Evolutionary conservation across 1,140 invertebrate species (phyloP), one percentile per base, ranked within the genome.

Genomic region (Helicoverpa zea): DNA sequence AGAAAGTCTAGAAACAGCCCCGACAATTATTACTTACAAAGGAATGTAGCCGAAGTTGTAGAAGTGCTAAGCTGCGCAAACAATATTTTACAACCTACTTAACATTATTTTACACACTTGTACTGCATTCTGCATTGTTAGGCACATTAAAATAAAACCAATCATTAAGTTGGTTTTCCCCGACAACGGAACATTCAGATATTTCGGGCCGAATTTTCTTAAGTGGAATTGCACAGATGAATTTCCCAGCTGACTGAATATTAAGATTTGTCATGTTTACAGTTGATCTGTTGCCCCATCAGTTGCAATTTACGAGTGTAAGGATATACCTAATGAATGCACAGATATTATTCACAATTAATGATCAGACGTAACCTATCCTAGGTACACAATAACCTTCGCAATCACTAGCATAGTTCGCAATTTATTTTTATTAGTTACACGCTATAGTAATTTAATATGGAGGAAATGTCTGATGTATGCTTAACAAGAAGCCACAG

Each of bases 371-470:
- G 18, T 12, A 51, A 52, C n/a, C 10, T 75, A 75, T 70, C 58
- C 56, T 75, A 75, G 54, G 56, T 47, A 30, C 73, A 43, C 51
- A 52, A 14, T 79, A 68, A 82, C 77, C 77, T 80, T 79, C 64
- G 49, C 58, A 72, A 79, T 72, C 30, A 52, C 23, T 72, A 56
- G 59, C 78, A 66, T 80, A 49, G 74, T 78, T 51, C 16, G n/a
- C 78, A 80, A 82, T 80, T 80, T 64, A 80, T 83, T 70, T 83
- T 72, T 54, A 81, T 81, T 81, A 63, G 54, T 56, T 56, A 74
- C 72, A 66, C 18, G 43, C 56, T 79, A 52, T 73, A 49, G 80
- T 81, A 81, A 81, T 78, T 73, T 78, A 81, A 73, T 77, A 81
- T 58, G 58, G 54, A 70, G 80, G 80, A 61, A 77, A 77, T 77